phyloP scores from a whole-genome alignment of 2,888 invertebrate genomes.

The Stenchaetothrips biformis region DNA sequence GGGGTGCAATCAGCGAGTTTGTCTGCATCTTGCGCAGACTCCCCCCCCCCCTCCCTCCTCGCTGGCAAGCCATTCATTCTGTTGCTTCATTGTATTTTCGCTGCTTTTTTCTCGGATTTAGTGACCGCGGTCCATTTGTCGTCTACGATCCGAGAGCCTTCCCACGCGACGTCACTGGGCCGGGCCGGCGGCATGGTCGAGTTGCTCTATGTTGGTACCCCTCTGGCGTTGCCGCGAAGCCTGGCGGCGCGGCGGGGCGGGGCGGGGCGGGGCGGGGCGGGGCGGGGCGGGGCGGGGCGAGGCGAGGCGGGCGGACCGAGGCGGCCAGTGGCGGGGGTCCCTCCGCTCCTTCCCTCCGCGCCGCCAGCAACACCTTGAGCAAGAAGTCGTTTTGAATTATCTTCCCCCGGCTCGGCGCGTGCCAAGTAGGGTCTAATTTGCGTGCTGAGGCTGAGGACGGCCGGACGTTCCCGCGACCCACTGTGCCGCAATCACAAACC shows the following conservation, averaged over 20 bases:
- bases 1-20: too few species aligned
- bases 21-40: neutral
- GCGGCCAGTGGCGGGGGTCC: too few species aligned
- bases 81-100: neutral
- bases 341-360: neutral
- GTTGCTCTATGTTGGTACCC: neutral
- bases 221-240: neutral
- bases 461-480: too few species aligned
- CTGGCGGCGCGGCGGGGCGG: neutral
- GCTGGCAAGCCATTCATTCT: neutral
- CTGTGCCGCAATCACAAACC: too few species aligned
- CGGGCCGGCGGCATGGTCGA: neutral
- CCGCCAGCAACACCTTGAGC: conserved; percentile 12
- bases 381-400: neutral
- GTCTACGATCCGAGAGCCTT: neutral
- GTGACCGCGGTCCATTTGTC: neutral
- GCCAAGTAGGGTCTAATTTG: conserved; percentile 18
- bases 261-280: too few species aligned
- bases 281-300: too few species aligned
- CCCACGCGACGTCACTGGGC: neutral
- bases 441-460: neutral
- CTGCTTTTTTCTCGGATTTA: neutral
- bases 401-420: neutral
- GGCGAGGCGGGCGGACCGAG: too few species aligned
- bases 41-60: neutral